A percentile compares a stretch with the other conserved stretches of the same genome.
These are phyloP conservation scores for Pelagia noctiluca DNA, from an alignment of 30 jellyfish, hydroid and myxozoan species.

Conservation along the genomic window DNA sequence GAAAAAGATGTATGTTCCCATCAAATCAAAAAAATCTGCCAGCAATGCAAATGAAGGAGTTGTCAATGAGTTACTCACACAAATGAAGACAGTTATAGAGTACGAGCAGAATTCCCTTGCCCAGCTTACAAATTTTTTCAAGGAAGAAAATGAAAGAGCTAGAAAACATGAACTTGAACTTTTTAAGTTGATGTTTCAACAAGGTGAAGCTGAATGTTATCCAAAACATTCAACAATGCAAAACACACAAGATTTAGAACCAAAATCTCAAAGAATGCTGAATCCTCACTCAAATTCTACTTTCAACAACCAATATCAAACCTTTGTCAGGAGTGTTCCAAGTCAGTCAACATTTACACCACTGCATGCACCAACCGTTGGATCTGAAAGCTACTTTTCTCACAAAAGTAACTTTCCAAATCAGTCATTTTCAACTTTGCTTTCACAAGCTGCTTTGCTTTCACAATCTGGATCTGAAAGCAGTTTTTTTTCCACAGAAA, in stretches of 20 bases:
- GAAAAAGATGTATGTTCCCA: constrained; percentile 31
- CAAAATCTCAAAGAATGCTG: constrained; percentile 47
- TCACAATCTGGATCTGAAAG: constrained; percentile 53
- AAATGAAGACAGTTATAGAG: constrained; percentile 38
- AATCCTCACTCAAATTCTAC: constrained; percentile 31
- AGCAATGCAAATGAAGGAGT: constrained; percentile 56
- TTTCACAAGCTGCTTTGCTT: no score
- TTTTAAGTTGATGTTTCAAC: constrained; percentile 32
- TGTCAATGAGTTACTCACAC: constrained; percentile 35
- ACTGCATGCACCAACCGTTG: constrained; percentile 2
- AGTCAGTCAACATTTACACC: not conserved
- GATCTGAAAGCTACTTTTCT: not conserved
- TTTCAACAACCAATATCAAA: constrained; percentile 32
- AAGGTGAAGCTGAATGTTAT: constrained; percentile 10
- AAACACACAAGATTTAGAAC: constrained; percentile 35
- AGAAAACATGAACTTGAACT: constrained; percentile 45
- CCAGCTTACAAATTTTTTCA: constrained; percentile 35
- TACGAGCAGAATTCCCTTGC: constrained; percentile 40
- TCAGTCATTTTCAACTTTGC: no score
- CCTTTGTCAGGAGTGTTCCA: constrained; percentile 15
- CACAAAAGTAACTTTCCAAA: no score
- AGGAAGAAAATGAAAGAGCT: constrained; percentile 56
- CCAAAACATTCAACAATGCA: constrained; percentile 43
- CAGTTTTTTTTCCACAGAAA: constrained; percentile 26
- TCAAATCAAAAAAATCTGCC: constrained; percentile 37